Conservation (phyloP, 2,888 invertebrate species). For the Ditylenchus weischeri region DNA sequence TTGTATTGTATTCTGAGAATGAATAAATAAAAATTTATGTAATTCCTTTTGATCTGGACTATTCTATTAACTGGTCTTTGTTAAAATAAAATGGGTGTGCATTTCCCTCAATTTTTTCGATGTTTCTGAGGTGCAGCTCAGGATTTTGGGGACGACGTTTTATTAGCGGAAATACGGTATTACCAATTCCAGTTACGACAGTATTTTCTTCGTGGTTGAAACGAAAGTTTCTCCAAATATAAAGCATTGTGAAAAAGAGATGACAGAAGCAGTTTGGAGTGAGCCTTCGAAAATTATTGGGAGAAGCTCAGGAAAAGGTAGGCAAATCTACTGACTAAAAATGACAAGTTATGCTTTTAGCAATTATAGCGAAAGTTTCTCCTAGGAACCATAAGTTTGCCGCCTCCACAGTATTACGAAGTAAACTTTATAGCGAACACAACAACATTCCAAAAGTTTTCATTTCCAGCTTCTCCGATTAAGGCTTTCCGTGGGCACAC, state of each 20-base stretch:
- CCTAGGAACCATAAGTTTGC: constrained; percentile 43
- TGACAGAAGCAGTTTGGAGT: constrained; percentile 36
- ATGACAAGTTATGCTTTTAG: not conserved
- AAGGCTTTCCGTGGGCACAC: constrained; percentile 3
- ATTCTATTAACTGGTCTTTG: not conserved
- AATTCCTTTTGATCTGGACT: not conserved
- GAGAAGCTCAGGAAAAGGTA: constrained; percentile 25
- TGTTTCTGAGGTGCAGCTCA: constrained; percentile 13
- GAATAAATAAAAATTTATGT: too few species aligned
- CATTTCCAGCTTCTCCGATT: not conserved
- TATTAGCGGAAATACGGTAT: too few species aligned
- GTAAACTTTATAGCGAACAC: constrained; percentile 19
- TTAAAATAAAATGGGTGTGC: not conserved
- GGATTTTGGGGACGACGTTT: too few species aligned
- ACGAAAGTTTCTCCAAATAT: constrained; percentile 31
- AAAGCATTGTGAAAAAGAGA: constrained; percentile 34
- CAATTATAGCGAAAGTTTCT: too few species aligned
- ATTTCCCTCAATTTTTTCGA: not conserved
- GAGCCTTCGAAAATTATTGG: constrained; percentile 32
- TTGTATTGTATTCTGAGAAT: too few species aligned
- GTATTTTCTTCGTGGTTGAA: constrained; percentile 47
- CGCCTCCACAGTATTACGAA: constrained; percentile 56
- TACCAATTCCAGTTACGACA: constrained; percentile 39
- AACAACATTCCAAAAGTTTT: not conserved
- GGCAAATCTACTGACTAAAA: not conserved